These are phyloP conservation scores for Casuarius casuarius DNA, from an alignment of 2,113 vertebrate species.

Conservation along the genomic window DNA sequence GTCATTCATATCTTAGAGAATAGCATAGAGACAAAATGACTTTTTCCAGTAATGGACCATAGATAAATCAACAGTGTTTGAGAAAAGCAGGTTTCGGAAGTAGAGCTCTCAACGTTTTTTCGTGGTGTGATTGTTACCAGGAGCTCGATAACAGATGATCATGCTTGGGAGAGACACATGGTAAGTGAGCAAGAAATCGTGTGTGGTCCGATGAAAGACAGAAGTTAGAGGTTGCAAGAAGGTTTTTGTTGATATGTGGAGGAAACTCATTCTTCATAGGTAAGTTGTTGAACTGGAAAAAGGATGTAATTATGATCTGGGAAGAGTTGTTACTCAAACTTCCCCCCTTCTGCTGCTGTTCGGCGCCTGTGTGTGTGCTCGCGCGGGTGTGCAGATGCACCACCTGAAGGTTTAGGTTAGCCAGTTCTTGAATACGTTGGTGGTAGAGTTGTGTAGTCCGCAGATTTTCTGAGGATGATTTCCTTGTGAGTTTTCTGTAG, in stretches of 20 bases:
- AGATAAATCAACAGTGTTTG: background rate
- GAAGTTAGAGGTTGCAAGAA: background rate
- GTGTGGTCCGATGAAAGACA: background rate
- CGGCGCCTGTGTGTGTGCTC: rapidly evolving
- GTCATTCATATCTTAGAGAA: background rate
- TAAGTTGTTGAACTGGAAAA: background rate
- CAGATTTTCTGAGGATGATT: background rate
- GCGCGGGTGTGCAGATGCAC: background rate
- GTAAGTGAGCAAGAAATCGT: background rate
- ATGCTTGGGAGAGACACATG: background rate
- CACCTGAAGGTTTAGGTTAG: background rate
- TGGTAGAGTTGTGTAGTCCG: background rate
- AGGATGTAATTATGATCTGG: background rate
- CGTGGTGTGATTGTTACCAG: background rate
- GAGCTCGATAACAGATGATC: background rate
- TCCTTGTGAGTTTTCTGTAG: background rate
- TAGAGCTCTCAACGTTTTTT: background rate
- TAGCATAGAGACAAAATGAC: background rate
- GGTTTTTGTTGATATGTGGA: background rate
- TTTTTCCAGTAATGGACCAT: background rate
- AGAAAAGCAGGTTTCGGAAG: background rate
- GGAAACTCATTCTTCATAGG: background rate
- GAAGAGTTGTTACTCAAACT: background rate
- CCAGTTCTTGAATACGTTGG: background rate
- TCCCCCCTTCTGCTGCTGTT: rapidly evolving